These are phyloP conservation scores for Oncorhynchus masou DNA, from an alignment of 2,113 vertebrate species.

Conservation along the genomic window DNA sequence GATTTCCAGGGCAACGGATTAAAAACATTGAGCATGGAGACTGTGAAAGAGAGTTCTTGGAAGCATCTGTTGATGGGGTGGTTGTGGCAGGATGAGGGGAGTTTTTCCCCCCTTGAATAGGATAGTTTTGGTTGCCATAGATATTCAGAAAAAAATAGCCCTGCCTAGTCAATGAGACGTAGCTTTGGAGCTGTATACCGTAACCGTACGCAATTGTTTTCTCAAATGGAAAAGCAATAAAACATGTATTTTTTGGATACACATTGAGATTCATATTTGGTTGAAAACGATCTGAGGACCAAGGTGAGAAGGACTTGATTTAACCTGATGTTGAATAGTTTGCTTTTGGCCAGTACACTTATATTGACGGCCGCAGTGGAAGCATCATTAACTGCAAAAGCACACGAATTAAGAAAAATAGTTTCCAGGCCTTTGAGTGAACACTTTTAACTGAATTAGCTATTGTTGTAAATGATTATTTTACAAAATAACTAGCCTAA, in stretches of 20 bases:
- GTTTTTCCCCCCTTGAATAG: slow-evolving; percentile 41
- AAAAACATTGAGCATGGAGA: slow-evolving; percentile 57
- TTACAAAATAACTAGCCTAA: neutral
- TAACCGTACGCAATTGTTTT: neutral
- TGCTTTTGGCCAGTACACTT: neutral
- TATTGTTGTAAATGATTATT: neutral
- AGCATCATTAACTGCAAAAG: neutral
- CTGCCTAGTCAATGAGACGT: neutral
- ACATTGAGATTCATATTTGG: neutral
- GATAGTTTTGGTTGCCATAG: slow-evolving; percentile 43
- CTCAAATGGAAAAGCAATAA: neutral
- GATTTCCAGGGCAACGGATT: slow-evolving; percentile 66
- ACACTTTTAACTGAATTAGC: neutral
- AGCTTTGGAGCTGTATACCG: neutral
- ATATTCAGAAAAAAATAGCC: slow-evolving; percentile 5
- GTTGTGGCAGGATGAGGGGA: slow-evolving; percentile 37
- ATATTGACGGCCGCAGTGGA: neutral
- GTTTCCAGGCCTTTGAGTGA: neutral
- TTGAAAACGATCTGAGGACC: slow-evolving; percentile 18
- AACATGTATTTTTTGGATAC: neutral
- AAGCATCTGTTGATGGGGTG: slow-evolving; percentile 51
- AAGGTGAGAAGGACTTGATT: slow-evolving; percentile 34
- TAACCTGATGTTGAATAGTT: neutral
- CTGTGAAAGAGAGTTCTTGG: slow-evolving; percentile 28
- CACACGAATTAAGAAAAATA: no score